Base-by-base conservation (phyloP, 2,888 invertebrate species). In the Tupiocoris notatus region DNA sequence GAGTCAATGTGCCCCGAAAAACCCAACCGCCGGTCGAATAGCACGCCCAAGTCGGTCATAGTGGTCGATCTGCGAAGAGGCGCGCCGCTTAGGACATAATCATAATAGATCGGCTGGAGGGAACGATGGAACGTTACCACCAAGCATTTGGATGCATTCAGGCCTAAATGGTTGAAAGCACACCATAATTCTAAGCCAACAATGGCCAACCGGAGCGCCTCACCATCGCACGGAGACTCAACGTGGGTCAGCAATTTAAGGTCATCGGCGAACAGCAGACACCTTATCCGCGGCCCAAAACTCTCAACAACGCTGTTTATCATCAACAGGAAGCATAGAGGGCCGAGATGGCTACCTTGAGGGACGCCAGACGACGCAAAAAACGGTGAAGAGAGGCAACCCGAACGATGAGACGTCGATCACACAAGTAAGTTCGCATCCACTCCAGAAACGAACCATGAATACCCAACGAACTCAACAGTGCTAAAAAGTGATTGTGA, bases 271-370 rank as follows among this genome's bases (percentile, higher is more conserved):
- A 59, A 59, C 16, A 59, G 59, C 7, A 59, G 17, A 59, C 17
- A 59, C 6, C 9, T 12, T 16, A 17, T 16, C 17, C 59, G 6
- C 6, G 9, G 12, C 6, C 9, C 59, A 18, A 16, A n/a, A n/a
- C n/a, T n/a, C n/a, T n/a, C n/a, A n/a, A 59, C 59, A 59, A 59
- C 59, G 17, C 59, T 59, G 59, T 59, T 59, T 59, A 59, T 59
- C 9, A 12, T 6, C 6, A 23, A 7, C 6, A 6, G 17, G 7
- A 12, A 9, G 7, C 9, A 17, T 9, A 9, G 9, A 20, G 6
- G 21, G 21, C 21, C 9, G 21, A 64, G 17, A n/a, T n/a, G n/a
- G n/a, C n/a, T n/a, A n/a, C n/a, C n/a, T n/a, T n/a, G n/a, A n/a
- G n/a, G n/a, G n/a, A 7, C 22, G 9, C 64, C 21, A 17, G 17